Evolutionary conservation across 2,113 vertebrate genomes (phyloP), one percentile per base, ranked within the genome.

Genomic region (Dicentrarchus labrax): DNA sequence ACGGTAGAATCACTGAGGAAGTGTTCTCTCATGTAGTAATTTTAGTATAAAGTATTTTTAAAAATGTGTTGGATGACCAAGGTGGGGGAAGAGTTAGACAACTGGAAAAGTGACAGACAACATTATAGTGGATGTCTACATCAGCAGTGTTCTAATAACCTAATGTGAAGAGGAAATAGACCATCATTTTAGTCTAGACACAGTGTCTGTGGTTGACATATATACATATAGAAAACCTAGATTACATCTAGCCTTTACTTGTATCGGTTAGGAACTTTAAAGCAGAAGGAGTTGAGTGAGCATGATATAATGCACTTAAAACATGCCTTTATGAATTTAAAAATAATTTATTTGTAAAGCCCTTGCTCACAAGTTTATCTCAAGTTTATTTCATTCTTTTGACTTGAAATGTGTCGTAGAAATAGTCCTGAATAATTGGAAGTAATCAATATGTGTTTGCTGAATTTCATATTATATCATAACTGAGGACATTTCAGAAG

Each of bases 111-210:
- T 21, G n/a, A 13, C 24, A 73, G 12, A 38, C 17, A 16, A 24
- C 45, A 22, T 38, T 22, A 4, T 0, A 64, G 45, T 0, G 2
- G 30, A 17, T 64, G 59, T 64, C 21, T 64, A 19, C 13, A 24
- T 53, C 60, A 62, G 36, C 47, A 17, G 36, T 64, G 53, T 64
- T 64, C 9, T 38, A 39, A 51, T 38, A 5, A 74, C 3, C 6
- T 38, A 43, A 61, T 73, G 36, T 39, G 21, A 12, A 41, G 10
- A 76, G 61, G 60, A 65, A 76, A 65, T 53, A 1, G 60, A 76
- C 15, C 48, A 13, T 76, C 48, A 65, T 65, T 2, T 0, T 19
- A 3, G n/a, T 76, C 30, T 24, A 17, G 22, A 24, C 13, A 41
- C 47, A 64, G 59, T 61, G 24, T 64, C 59, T 64, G 19, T 51